Percentiles rank a stretch among this genome's conserved stretches.
These are phyloP conservation scores for Emberiza fucata DNA, from an alignment of 2,113 vertebrate genomes.

Conservation along the genomic window DNA sequence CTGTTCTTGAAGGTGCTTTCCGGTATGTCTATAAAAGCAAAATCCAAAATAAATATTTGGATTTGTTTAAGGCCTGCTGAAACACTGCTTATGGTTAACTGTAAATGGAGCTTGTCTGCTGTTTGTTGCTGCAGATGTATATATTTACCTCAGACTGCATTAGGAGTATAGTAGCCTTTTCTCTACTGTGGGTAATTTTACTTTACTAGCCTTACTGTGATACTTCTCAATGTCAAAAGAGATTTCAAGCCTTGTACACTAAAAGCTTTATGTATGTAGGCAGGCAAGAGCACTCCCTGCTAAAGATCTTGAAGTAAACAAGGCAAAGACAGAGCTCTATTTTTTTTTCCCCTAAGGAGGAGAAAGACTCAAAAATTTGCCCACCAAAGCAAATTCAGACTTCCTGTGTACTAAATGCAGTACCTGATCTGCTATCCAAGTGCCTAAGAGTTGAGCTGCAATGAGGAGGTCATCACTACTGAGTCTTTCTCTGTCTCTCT, in stretches of 20 bases:
- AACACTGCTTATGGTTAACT: background rate
- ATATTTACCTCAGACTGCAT: background rate
- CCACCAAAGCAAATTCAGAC: background rate
- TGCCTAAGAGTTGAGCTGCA: background rate
- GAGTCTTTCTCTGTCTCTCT: background rate
- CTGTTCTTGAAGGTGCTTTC: slow-evolving; percentile 69
- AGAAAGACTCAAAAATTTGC: background rate
- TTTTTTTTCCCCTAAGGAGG: background rate
- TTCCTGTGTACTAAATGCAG: fast-evolving
- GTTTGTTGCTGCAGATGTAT: background rate
- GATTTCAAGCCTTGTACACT: background rate
- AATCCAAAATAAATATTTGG: background rate
- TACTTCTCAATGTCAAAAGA: background rate
- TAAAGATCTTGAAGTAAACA: background rate
- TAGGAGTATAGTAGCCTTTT: background rate
- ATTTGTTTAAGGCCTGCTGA: background rate
- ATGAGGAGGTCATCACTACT: background rate
- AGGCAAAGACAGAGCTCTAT: background rate
- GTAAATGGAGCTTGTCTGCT: background rate
- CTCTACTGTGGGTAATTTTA: background rate
- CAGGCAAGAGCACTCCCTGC: background rate
- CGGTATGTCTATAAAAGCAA: slow-evolving; percentile 75
- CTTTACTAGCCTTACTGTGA: background rate
- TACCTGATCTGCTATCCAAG: background rate
- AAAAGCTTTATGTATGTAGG: background rate